phyloP scores from a whole-genome alignment of 2,888 invertebrate genomes.

The Mythimna lalbum region DNA sequence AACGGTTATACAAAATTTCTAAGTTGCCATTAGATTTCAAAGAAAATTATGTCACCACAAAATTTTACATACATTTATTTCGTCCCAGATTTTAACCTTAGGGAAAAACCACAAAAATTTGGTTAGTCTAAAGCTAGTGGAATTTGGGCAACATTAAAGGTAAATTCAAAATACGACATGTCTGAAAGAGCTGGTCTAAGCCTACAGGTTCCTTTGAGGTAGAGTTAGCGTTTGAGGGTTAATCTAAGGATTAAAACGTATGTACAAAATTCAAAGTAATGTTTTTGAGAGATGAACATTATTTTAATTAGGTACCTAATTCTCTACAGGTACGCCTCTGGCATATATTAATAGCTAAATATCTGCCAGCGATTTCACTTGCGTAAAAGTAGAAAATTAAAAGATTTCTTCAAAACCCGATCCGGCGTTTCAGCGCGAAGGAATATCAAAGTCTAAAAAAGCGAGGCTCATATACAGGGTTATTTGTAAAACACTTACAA shows the following conservation, averaged over 20 bases:
- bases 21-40: background rate
- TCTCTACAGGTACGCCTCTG: background rate
- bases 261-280: background rate
- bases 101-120: constrained; percentile 36
- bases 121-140: constrained; percentile 27
- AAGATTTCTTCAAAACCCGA: too few relatives aligned
- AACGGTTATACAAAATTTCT: too few relatives aligned
- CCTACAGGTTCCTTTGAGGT: constrained; percentile 25
- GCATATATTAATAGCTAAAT: background rate
- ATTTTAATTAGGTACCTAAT: background rate
- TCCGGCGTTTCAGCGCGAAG: too few relatives aligned
- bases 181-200: constrained; percentile 15
- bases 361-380: background rate
- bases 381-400: too few relatives aligned
- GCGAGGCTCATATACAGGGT: too few relatives aligned
- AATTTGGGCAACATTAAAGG: constrained; percentile 30
- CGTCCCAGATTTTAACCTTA: constrained; percentile 28
- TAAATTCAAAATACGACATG: constrained; percentile 30
- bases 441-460: too few relatives aligned
- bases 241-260: constrained; percentile 8
- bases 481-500: too few relatives aligned
- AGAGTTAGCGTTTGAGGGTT: constrained; percentile 22
- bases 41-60: background rate
- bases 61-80: background rate
- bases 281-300: constrained; percentile 2